Base-by-base conservation (phyloP, 2,113 vertebrate genomes). In the Gila orcuttii region DNA sequence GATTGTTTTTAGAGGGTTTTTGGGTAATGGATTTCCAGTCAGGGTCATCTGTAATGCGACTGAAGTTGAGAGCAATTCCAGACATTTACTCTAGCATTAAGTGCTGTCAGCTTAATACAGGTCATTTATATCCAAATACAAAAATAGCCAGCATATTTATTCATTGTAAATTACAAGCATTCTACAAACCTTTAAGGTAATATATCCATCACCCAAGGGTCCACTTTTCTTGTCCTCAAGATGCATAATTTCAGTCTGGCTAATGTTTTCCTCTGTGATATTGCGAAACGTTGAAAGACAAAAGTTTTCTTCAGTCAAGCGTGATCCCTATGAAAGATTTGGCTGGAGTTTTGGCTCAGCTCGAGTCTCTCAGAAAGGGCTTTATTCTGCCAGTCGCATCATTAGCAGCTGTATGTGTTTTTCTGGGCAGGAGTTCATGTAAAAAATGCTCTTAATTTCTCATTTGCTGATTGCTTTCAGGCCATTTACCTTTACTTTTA, bases 331-430 rank as follows among this genome's bases (percentile, higher is more conserved):
- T 28, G 75, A 77, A 28, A 77, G 75, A 17, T 77, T 77, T 77
- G 75, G 75, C 75, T 77, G 17, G 74, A 77, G n/a, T 57, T 79
- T 79, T 79, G 52, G 77, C 77, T 62, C 19, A 3, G 77, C 12
- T 79, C 47, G 10, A 25, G 52, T 79, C 52, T 79, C 55, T 79
- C 31, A 15, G 57, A 60, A 25, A 42, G 21, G 25, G 77, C 2
- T 62, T 77, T 62, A 62, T 59, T 62, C 57, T 60, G 52, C 52
- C 77, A 59, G 77, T 79, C 31, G 13, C 77, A 62, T 62, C 77
- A 79, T 79, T 79, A 79, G 77, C 36, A 62, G 52, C 52, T 62
- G 77, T 79, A 62, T 79, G 55, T 62, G 77, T 79, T 59, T 79
- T 59, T 79, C 52, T 79, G 57, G 31, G 77, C 57, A 25, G 17